Conservation (phyloP, 2,113 vertebrate species). For the Mormoops blainvillei region DNA sequence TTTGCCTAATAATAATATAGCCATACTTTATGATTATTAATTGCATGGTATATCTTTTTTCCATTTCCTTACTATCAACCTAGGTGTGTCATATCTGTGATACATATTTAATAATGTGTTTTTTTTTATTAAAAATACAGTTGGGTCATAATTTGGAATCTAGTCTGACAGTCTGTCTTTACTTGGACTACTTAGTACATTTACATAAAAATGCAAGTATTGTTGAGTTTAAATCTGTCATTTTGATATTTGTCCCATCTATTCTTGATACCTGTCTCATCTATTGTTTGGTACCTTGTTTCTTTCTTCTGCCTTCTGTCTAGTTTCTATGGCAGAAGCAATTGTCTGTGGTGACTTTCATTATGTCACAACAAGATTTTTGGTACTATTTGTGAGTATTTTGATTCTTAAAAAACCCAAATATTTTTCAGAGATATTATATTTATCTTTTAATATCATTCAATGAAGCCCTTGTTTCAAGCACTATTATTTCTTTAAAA, state of each 20-base stretch:
- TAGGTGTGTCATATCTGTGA: not conserved
- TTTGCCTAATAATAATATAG: not conserved
- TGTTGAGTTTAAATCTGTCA: not conserved
- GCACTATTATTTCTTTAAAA: not conserved
- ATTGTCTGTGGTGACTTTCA: not conserved
- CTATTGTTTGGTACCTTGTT: not conserved
- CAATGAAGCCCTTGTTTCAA: not conserved
- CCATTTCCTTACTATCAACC: not conserved
- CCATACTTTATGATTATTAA: not conserved
- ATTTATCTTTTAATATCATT: not conserved
- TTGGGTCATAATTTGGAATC: not conserved
- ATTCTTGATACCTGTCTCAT: not conserved
- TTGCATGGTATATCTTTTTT: not conserved
- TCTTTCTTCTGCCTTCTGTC: not conserved
- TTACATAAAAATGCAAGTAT: not conserved
- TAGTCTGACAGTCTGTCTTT: not conserved
- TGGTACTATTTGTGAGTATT: not conserved
- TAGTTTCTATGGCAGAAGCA: not conserved
- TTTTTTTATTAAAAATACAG: not conserved
- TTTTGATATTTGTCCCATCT: not conserved
- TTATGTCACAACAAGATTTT: not conserved
- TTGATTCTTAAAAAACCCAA: not conserved
- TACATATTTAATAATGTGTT: not conserved
- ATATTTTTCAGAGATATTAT: not conserved
- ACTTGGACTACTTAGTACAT: not conserved